A percentile compares a stretch with the other conserved stretches of the same genome.
These are phyloP conservation scores for Scrobipalpa atriplicella DNA, from an alignment of 2,888 invertebrate species.

Conservation along the genomic window DNA sequence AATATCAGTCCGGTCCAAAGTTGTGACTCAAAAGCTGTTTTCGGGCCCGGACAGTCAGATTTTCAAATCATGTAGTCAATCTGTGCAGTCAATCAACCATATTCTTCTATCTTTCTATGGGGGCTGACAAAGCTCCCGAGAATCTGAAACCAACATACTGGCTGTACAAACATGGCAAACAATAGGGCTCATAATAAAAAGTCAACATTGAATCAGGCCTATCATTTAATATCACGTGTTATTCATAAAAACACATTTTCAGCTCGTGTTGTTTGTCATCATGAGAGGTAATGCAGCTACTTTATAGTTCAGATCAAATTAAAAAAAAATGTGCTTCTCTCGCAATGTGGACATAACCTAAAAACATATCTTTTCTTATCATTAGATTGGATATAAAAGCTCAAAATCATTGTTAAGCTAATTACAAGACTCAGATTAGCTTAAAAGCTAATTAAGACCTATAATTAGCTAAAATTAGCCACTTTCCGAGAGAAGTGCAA, in stretches of 20 bases:
- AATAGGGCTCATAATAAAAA: constrained; percentile 2
- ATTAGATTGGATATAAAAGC: neutral
- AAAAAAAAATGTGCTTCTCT: constrained; percentile 33
- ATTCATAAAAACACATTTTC: constrained; percentile 66
- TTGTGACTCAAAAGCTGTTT: neutral
- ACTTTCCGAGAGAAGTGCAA: neutral
- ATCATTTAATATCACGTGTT: constrained; percentile 74
- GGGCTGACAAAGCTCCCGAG: neutral
- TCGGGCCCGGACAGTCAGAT: neutral
- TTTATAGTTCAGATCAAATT: constrained; percentile 29
- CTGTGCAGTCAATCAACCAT: neutral
- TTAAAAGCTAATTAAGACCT: constrained; percentile 19
- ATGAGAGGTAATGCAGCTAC: constrained; percentile 41
- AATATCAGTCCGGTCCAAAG: neutral
- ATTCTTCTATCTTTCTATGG: neutral
- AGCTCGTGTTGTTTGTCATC: constrained; percentile 73
- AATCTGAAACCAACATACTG: neutral
- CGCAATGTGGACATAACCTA: constrained; percentile 34
- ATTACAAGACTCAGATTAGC: constrained; percentile 12
- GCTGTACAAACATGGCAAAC: neutral
- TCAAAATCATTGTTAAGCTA: neutral
- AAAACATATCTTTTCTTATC: constrained; percentile 50
- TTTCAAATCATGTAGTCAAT: neutral
- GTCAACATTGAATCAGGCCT: constrained; percentile 58
- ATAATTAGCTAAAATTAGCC: neutral